Evolutionary conservation across 2,797 vertebrate species (phyloP), one percentile per base, ranked within the genome.

Genomic region (Myotis daubentonii): DNA sequence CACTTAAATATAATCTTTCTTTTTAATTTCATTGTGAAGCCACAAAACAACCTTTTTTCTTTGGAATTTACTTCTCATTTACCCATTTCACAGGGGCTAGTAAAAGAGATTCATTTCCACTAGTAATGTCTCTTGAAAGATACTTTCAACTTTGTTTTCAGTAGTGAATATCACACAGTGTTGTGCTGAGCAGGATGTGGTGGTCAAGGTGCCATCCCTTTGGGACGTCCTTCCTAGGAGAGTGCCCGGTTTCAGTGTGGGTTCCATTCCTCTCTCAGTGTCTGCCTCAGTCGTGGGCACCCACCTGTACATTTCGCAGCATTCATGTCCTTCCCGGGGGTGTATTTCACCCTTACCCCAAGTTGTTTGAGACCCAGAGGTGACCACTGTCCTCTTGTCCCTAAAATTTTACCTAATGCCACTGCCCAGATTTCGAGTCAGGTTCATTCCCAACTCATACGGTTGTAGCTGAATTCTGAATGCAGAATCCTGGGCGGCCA

Each of bases 61-160:
- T 97, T 70, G 84, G 65, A 57, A 49, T 89, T 75, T 60, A 28
- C 65, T 93, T 95, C 78, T 94, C 17, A 28, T 38, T 71, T 84
- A 62, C 80, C 65, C 38, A 13, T 92, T 87, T 88, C n/a, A 84
- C 49, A 94, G 41, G n/a, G 10, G 4, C 57, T 90, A 86, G 55
- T 91, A 74, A 62, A 75, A 78, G 78, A 38, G 33, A 12, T 23
- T 30, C 36, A 41, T 38, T 90, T 80, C 57, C 85, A 44, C 22
- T 41, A 79, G 51, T 82, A 65, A 9, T 33, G 4, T 66, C 51
- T 71, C 41, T 93, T 91, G 55, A 90, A 57, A 87, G 47, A 66
- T 57, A 25, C 3, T 55, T 76, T 87, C 44, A 41, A 1, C 12
- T 71, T 33, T 51, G 71, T 88, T 87, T 92, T 44, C n/a, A 17